Percentiles rank a stretch among this genome's conserved stretches.
Evolutionary conservation across 2,113 vertebrate species (phyloP).

Genomic region (Microtus richardsoni): DNA sequence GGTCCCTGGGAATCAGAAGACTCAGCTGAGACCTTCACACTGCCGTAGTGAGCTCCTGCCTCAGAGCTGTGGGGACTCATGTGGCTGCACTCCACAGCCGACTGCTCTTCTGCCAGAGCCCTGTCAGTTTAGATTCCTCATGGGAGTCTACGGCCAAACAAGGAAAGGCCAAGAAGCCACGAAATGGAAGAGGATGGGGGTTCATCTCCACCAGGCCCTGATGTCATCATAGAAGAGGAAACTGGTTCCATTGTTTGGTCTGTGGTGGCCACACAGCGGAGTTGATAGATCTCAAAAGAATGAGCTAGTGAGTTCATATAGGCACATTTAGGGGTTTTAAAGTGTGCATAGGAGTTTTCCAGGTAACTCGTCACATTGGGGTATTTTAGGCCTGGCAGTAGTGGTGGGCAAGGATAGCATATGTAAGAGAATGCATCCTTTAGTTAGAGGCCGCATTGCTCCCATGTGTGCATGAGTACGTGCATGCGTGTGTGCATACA

Average conservation of each 20-base stretch:
- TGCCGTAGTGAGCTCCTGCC: not conserved
- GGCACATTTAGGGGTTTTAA: not conserved
- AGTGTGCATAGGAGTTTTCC: slow-evolving; percentile 46
- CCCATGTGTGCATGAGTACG: not conserved
- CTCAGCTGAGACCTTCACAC: not conserved
- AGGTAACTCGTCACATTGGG: not conserved
- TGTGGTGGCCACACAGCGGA: rapidly evolving
- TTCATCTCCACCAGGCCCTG: not conserved
- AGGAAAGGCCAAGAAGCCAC: not conserved
- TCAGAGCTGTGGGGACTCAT: not conserved
- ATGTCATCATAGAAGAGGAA: not conserved
- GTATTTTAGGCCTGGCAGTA: not conserved
- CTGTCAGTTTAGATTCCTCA: not conserved
- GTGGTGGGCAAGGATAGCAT: not conserved
- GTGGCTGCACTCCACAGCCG: not conserved
- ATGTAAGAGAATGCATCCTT: not conserved
- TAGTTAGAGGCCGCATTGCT: not conserved
- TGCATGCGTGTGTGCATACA: not conserved
- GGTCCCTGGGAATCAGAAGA: not conserved
- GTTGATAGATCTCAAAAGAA: not conserved
- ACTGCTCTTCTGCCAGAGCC: not conserved
- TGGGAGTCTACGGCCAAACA: not conserved
- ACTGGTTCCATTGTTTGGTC: rapidly evolving
- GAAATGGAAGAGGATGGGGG: not conserved
- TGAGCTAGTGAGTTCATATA: not conserved